These are phyloP conservation scores for Elephas maximus DNA, from an alignment of 2,113 vertebrate species.

Conservation along the genomic window DNA sequence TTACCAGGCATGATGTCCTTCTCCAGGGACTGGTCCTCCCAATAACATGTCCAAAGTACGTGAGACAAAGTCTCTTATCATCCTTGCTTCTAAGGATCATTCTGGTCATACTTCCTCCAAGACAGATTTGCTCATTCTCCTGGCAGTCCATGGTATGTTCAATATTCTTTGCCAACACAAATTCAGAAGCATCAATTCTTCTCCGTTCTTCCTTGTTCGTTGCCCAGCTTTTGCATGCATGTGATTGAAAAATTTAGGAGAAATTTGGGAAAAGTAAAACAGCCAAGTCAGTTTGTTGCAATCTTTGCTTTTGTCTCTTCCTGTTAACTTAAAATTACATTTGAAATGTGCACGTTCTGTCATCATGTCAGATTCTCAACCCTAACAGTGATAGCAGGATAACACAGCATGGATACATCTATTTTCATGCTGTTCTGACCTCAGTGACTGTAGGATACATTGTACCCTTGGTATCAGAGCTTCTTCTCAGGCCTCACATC, in stretches of 20 bases:
- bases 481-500: background rate
- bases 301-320: background rate
- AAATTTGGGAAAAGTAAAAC: background rate
- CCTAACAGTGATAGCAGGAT: background rate
- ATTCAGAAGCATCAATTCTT: too few relatives aligned
- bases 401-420: background rate
- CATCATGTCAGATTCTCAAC: background rate
- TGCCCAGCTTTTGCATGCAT: too few relatives aligned
- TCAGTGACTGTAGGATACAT: background rate
- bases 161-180: too few relatives aligned
- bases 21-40: too few relatives aligned
- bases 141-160: too few relatives aligned
- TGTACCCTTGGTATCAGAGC: background rate
- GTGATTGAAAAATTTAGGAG: background rate
- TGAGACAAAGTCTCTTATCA: too few relatives aligned
- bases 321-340: constrained; percentile 5
- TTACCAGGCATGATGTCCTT: too few relatives aligned
- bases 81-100: too few relatives aligned
- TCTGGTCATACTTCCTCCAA: too few relatives aligned
- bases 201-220: too few relatives aligned
- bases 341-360: background rate
- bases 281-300: background rate
- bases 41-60: too few relatives aligned
- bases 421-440: background rate
- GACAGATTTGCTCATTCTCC: too few relatives aligned